These are phyloP conservation scores for Pristiophorus japonicus DNA, from an alignment of 2,113 vertebrate genomes.

Conservation along the genomic window DNA sequence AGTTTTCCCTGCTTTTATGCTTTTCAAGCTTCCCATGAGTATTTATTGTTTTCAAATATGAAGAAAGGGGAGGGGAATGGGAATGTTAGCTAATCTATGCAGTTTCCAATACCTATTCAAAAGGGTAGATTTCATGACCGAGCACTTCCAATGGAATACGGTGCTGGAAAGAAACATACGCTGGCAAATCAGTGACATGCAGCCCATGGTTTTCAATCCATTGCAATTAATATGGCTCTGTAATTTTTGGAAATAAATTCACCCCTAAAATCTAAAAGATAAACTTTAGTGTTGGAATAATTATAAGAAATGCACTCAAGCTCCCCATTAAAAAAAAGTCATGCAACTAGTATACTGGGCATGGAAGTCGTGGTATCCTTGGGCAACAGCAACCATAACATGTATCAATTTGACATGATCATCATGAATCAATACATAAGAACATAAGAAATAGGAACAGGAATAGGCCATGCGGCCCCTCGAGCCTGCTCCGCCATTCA, in stretches of 20 bases:
- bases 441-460: too few species aligned
- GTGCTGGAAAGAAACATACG: neutral
- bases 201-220: neutral
- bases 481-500: too few species aligned
- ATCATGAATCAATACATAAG: neutral
- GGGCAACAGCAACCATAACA: neutral
- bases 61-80: neutral
- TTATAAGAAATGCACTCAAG: neutral
- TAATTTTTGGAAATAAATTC: neutral
- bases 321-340: neutral
- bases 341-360: neutral
- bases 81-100: neutral
- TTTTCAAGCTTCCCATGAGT: neutral
- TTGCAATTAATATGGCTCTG: neutral
- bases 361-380: neutral
- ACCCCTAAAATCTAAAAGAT: neutral
- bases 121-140: neutral
- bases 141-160: neutral
- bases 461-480: too few species aligned
- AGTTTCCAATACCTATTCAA: neutral
- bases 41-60: neutral
- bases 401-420: neutral
- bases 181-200: neutral
- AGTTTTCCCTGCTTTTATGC: neutral
- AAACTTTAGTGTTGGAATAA: neutral